phyloP scores from a whole-genome alignment of 2,888 invertebrate genomes.

The Agriotes lineatus region DNA sequence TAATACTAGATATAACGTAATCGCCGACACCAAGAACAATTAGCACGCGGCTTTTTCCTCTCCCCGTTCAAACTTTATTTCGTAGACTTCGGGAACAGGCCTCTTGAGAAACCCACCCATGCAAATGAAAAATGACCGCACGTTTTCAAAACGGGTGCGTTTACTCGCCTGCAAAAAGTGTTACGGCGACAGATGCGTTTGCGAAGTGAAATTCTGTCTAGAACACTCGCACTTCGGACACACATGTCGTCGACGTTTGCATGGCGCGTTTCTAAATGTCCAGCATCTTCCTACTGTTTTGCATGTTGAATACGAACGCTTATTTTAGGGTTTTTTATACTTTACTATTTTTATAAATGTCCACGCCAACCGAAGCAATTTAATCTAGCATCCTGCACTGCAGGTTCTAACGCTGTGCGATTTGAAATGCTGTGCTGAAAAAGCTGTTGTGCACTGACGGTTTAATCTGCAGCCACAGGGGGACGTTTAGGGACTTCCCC shows the following conservation, averaged over 20 bases:
- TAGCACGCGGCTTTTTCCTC: not conserved
- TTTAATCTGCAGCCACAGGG: no score
- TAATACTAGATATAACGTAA: not conserved
- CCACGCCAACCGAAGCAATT: no score
- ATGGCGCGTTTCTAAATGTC: constrained; percentile 5
- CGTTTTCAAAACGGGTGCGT: constrained; percentile 8
- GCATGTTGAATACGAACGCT: not conserved
- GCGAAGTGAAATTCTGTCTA: constrained; percentile 15
- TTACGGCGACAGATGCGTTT: constrained; percentile 10
- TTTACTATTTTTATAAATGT: constrained; percentile 33
- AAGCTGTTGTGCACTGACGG: no score
- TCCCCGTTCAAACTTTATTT: not conserved
- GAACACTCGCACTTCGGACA: constrained; percentile 4
- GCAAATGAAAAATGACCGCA: constrained; percentile 24
- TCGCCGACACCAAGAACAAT: constrained; percentile 4
- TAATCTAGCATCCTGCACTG: no score
- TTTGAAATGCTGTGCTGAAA: no score
- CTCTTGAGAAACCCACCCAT: constrained; percentile 7
- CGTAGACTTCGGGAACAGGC: not conserved
- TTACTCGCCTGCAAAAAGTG: constrained; percentile 14
- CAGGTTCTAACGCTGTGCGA: no score
- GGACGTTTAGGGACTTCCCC: no score
- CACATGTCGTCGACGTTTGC: constrained; percentile 6
- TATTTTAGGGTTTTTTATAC: constrained; percentile 27
- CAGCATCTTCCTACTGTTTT: not conserved